These are phyloP conservation scores for Grapholita molesta DNA, from an alignment of 1,140 invertebrate species.

Conservation along the genomic window DNA sequence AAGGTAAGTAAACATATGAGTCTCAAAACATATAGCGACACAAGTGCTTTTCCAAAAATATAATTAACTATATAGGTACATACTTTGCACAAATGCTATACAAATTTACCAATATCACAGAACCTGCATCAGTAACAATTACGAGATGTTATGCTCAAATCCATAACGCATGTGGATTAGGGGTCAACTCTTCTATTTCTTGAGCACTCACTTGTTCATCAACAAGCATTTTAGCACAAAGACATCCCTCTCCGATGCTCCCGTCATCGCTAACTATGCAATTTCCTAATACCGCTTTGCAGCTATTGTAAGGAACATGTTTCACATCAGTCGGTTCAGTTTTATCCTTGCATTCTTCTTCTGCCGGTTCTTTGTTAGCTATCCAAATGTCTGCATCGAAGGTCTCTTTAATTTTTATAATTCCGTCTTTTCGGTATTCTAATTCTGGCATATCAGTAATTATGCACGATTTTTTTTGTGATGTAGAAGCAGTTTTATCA, in stretches of 20 bases:
- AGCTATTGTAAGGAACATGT: constrained; percentile 51
- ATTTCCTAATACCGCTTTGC: constrained; percentile 58
- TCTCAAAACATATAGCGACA: too few relatives aligned
- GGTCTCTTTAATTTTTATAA: constrained; percentile 56
- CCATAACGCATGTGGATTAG: constrained; percentile 33
- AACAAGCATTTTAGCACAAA: constrained; percentile 60
- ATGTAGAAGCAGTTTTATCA: not conserved
- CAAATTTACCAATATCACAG: not conserved
- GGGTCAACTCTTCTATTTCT: constrained; percentile 66
- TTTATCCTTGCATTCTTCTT: constrained; percentile 27
- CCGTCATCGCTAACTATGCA: constrained; percentile 65
- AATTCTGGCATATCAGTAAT: constrained; percentile 30
- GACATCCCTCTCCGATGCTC: constrained; percentile 59
- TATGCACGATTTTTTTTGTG: not conserved
- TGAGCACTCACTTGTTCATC: constrained; percentile 51
- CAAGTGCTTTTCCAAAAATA: too few relatives aligned
- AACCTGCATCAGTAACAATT: too few relatives aligned
- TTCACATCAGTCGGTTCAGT: constrained; percentile 27
- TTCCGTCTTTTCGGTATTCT: constrained; percentile 48
- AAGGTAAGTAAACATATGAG: too few relatives aligned
- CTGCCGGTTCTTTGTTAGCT: constrained; percentile 18
- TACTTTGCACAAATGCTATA: too few relatives aligned
- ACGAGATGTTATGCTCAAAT: not conserved
- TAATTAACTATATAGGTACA: too few relatives aligned
- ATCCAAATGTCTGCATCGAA: constrained; percentile 44